These are phyloP conservation scores for Himalopsyche japonica DNA, from an alignment of 2,888 invertebrate species.

Conservation along the genomic window DNA sequence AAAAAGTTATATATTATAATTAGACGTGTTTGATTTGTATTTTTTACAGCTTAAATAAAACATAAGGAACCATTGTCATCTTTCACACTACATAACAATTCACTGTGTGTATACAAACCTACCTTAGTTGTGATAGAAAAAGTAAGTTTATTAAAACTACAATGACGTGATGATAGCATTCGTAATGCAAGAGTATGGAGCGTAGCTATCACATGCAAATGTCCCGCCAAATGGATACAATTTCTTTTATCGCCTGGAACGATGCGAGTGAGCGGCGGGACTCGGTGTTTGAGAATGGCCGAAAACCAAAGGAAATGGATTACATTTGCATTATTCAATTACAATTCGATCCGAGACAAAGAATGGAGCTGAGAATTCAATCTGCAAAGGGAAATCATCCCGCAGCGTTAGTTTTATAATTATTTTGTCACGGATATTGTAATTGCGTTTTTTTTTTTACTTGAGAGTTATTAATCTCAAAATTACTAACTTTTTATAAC, in stretches of 20 bases:
- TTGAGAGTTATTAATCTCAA: too few species aligned
- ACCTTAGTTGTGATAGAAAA: too few species aligned
- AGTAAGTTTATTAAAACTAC: background rate
- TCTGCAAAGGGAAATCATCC: background rate
- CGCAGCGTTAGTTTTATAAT: background rate
- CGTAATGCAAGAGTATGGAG: conserved; percentile 9
- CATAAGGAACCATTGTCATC: too few species aligned
- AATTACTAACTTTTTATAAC: too few species aligned
- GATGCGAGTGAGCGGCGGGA: background rate
- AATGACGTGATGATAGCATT: background rate
- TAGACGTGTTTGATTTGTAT: too few species aligned
- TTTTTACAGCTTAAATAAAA: too few species aligned
- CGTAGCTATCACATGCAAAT: conserved; percentile 33
- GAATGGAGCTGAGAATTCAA: background rate
- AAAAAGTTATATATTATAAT: too few species aligned
- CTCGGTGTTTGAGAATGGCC: background rate
- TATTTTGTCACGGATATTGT: background rate
- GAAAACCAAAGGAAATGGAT: conserved; percentile 13
- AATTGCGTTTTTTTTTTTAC: background rate
- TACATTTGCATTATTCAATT: conserved; percentile 36
- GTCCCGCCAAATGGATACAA: conserved; percentile 35
- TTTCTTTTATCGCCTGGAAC: conserved; percentile 36
- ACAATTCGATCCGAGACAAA: conserved; percentile 3
- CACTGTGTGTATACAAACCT: too few species aligned
- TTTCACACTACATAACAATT: too few species aligned